These are phyloP conservation scores for Phoxinus dragarum DNA, from an alignment of 2,797 vertebrate genomes.

Conservation along the genomic window DNA sequence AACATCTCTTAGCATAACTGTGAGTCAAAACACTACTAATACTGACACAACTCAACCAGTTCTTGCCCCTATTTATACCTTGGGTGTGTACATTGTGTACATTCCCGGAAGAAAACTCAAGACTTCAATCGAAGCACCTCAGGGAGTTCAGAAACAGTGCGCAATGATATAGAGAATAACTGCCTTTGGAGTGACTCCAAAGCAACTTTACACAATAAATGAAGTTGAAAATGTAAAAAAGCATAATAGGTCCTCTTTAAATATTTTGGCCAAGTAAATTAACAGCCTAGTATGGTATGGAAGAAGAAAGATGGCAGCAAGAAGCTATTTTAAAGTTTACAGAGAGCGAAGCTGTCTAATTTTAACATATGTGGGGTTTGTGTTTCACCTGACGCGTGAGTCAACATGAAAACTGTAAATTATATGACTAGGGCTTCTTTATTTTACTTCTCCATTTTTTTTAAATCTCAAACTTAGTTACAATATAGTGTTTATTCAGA, in stretches of 20 bases:
- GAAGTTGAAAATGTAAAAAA: no score
- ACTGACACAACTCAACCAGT: not conserved
- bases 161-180: no score
- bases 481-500: not conserved
- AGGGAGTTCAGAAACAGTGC: no score
- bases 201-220: no score
- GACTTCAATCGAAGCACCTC: no score
- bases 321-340: constrained; percentile 51
- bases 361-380: constrained; percentile 33
- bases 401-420: constrained; percentile 36
- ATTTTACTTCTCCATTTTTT: constrained; percentile 15
- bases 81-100: no score
- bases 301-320: constrained; percentile 1
- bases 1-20: not conserved
- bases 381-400: constrained; percentile 48
- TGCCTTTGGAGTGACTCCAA: no score
- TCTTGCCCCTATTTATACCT: no score
- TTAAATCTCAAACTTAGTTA: not conserved
- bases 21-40: not conserved
- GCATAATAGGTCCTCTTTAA: not conserved
- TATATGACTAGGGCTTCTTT: constrained; percentile 23
- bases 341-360: constrained; percentile 28
- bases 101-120: no score
- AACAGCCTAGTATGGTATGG: constrained; percentile 4
- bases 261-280: not conserved